Base-by-base conservation (phyloP, 2,797 vertebrate species). In the Coregonus ussuriensis region DNA sequence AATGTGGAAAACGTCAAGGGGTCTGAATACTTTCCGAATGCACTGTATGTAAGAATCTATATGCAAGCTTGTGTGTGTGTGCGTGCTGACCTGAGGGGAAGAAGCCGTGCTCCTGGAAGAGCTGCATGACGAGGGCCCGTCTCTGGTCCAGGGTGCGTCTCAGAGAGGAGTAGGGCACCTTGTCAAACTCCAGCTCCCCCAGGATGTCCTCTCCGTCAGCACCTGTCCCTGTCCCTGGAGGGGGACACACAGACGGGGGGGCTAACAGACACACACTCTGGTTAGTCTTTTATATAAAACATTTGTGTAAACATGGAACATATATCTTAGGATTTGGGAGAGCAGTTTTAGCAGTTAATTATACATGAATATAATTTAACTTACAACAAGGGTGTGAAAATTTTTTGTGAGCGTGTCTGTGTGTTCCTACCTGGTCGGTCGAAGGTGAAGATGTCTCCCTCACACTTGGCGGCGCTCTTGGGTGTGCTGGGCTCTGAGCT, bases 31-130 rank as follows among this genome's bases (percentile, higher is more conserved):
- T 25, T 25, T 25, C 25, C 25, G 25, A 25, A 25, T 25, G 25
- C 25, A 25, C 25, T 25, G 25, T 33, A 33, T 33, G 31, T 33
- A 33, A 33, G 31, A 35, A 18, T 31, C 52, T 72, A 53, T 21
- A 51, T 71, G 35, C 29, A 18, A 56, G 67, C 21, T 71, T 56
- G n/a, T 74, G 29, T 81, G 29, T 73, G 53, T 41, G 37, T 47
- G 63, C 1, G 67, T 53, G 69, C 71, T 83, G 78, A 97, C 96
- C 96, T 82, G 97, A 97, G 1, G 97, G 97, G 86, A 98, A 98
- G 92, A 98, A 98, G 81, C 97, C 96, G 6, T 98, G 96, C 83
- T 98, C 97, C 88, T 98, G 96, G 88, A 98, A 98, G 78, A 98
- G 96, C 93, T 97, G 96, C 97, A 98, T 98, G 86, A 98, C 97